phyloP scores from a whole-genome alignment of 2,113 vertebrate genomes.

The Serilophus lunatus region DNA sequence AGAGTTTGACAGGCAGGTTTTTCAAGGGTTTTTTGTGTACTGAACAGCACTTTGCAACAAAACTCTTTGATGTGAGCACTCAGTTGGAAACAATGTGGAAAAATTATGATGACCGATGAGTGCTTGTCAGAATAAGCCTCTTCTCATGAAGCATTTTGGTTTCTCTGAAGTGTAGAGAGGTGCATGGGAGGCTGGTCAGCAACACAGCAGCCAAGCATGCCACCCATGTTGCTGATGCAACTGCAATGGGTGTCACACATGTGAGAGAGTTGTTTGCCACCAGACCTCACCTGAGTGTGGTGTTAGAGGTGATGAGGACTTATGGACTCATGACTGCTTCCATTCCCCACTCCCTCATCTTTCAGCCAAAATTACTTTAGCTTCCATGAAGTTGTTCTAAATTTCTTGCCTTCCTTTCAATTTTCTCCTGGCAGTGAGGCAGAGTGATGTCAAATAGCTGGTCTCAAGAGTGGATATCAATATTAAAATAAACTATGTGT shows the following conservation, averaged over 20 bases:
- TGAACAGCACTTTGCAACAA: neutral
- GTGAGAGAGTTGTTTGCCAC: neutral
- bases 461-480: neutral
- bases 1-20: neutral
- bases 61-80: neutral
- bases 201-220: neutral
- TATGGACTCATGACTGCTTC: rapidly evolving
- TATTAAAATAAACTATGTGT: neutral
- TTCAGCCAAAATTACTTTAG: neutral
- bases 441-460: neutral
- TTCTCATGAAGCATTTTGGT: neutral
- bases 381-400: neutral
- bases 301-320: neutral
- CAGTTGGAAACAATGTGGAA: neutral
- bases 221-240: rapidly evolving
- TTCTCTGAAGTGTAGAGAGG: neutral
- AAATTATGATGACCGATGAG: neutral
- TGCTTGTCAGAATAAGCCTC: neutral
- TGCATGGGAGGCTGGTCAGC: rapidly evolving
- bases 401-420: neutral
- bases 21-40: neutral
- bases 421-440: neutral
- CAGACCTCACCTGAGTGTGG: rapidly evolving
- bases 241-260: neutral
- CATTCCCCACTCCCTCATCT: neutral